Conservation (phyloP, 2,888 invertebrate species). For the Antheraea yamamai region DNA sequence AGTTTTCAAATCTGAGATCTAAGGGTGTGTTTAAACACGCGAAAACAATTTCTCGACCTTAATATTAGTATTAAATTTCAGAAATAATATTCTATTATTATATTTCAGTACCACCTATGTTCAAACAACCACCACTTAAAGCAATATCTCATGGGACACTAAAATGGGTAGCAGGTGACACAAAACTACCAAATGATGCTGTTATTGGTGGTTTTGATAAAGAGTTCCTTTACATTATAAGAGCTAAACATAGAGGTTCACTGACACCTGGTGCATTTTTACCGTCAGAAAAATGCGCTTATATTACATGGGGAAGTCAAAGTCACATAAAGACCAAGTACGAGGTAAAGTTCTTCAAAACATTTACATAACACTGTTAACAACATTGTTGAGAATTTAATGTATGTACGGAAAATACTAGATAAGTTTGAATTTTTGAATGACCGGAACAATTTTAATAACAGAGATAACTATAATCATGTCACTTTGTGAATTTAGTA, state of each 20-base stretch:
- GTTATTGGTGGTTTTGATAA: conserved; percentile 85
- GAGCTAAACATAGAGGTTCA: conserved; percentile 87
- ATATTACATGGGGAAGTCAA: conserved; percentile 89
- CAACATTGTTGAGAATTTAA: too few species aligned
- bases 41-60: too few species aligned
- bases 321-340: conserved; percentile 86
- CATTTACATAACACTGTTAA: too few species aligned
- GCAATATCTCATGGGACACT: conserved; percentile 66
- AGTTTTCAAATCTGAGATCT: too few species aligned
- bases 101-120: conserved; percentile 45
- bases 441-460: too few species aligned
- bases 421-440: not conserved
- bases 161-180: conserved; percentile 84
- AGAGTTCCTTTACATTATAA: conserved; percentile 85
- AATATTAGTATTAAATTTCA: too few species aligned
- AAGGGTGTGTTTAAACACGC: too few species aligned
- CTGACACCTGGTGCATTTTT: conserved; percentile 90
- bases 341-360: conserved; percentile 74
- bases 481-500: too few species aligned
- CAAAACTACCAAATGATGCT: conserved; percentile 86
- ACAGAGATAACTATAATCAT: too few species aligned
- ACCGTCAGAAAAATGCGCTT: conserved; percentile 86
- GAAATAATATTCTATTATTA: too few species aligned
- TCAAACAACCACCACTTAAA: conserved; percentile 37
- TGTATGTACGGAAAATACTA: not conserved